phyloP scores from a whole-genome alignment of 2,888 invertebrate species.

The Acronicta leporina region DNA sequence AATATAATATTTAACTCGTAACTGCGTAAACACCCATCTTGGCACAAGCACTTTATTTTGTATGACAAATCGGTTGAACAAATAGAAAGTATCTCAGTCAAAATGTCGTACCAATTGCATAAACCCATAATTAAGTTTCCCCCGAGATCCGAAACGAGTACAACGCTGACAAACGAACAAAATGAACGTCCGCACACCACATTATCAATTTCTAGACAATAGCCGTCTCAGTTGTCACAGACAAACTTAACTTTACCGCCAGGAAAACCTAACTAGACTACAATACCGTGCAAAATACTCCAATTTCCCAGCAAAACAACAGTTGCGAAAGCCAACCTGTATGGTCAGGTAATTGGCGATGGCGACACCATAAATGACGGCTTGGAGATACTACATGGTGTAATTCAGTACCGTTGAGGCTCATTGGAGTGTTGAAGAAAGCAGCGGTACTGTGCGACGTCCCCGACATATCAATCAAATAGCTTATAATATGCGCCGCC shows the following conservation, averaged over 20 bases:
- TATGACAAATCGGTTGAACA: constrained; percentile 18
- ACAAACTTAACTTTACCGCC: constrained; percentile 55
- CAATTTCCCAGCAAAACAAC: constrained; percentile 49
- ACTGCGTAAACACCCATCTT: background rate
- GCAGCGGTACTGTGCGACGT: constrained; percentile 82
- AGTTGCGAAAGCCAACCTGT: constrained; percentile 57
- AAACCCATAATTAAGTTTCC: constrained; percentile 73
- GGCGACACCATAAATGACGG: constrained; percentile 84
- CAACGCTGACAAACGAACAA: constrained; percentile 60
- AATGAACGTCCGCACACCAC: constrained; percentile 68
- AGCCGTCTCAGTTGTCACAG: constrained; percentile 56
- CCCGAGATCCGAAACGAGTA: constrained; percentile 66
- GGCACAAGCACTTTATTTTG: background rate
- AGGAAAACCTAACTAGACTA: constrained; percentile 30
- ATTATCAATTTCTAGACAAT: constrained; percentile 81
- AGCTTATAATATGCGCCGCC: constrained; percentile 79
- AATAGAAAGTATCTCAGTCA: constrained; percentile 35
- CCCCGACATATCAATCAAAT: constrained; percentile 86
- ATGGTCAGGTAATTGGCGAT: constrained; percentile 77
- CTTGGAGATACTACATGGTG: constrained; percentile 80
- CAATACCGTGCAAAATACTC: constrained; percentile 45
- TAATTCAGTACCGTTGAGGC: constrained; percentile 86
- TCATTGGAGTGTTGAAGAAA: constrained; percentile 86
- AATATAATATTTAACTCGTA: too few species aligned
- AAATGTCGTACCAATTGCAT: constrained; percentile 43